phyloP scores from a whole-genome alignment of 2,888 invertebrate genomes.

The Ormyrus thymus region DNA sequence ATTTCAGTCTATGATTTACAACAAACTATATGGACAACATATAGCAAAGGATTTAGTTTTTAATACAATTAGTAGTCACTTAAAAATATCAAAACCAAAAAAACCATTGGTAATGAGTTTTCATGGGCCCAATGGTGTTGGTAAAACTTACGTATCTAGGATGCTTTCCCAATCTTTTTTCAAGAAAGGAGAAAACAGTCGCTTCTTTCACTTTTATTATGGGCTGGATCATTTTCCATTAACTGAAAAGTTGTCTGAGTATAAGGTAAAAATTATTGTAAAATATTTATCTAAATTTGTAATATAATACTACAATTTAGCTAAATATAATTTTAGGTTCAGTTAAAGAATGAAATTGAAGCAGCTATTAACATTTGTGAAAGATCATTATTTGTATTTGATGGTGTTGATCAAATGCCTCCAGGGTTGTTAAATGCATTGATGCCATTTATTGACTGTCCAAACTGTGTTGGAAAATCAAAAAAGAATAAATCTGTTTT shows the following conservation, averaged over 20 bases:
- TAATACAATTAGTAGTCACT: constrained; percentile 38
- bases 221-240: constrained; percentile 39
- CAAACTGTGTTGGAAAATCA: constrained; percentile 15
- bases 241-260: constrained; percentile 29
- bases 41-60: constrained; percentile 42
- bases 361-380: constrained; percentile 37
- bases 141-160: constrained; percentile 43
- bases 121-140: constrained; percentile 49
- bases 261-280: constrained; percentile 37
- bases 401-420: constrained; percentile 49
- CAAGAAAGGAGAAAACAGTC: constrained; percentile 40
- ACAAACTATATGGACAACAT: constrained; percentile 40
- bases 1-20: constrained; percentile 5
- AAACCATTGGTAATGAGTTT: constrained; percentile 48
- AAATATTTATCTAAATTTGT: not conserved
- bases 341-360: constrained; percentile 35
- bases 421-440: constrained; percentile 30
- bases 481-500: constrained; percentile 44
- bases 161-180: constrained; percentile 44
- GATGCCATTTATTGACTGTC: constrained; percentile 48
- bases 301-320: not conserved
- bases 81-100: constrained; percentile 22
- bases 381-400: constrained; percentile 46
- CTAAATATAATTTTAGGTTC: constrained; percentile 12
- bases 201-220: constrained; percentile 46